These are phyloP conservation scores for Ophion slaviceki DNA, from an alignment of 2,888 invertebrate species.

Conservation along the genomic window DNA sequence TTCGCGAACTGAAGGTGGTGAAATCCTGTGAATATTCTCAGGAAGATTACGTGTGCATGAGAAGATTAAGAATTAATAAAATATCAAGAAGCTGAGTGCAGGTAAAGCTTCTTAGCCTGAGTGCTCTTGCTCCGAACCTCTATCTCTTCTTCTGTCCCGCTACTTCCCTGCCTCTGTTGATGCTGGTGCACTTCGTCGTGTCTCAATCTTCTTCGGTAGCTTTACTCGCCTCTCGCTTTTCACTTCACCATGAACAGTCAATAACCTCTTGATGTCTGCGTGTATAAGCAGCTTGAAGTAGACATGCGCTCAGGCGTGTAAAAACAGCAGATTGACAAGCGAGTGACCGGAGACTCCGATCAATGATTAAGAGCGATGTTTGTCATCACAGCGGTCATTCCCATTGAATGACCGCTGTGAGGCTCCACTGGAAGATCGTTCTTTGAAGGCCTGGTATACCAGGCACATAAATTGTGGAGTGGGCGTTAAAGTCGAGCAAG, in stretches of 20 bases:
- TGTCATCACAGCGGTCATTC: no score
- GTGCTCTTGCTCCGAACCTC: constrained; percentile 66
- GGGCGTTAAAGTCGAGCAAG: constrained; percentile 23
- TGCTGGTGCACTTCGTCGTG: constrained; percentile 27
- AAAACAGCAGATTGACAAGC: neutral
- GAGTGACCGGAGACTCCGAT: neutral
- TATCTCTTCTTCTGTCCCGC: constrained; percentile 16
- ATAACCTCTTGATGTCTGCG: neutral
- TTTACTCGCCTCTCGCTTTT: constrained; percentile 12
- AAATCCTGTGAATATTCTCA: constrained; percentile 48
- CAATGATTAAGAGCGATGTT: no score
- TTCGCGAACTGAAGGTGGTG: neutral
- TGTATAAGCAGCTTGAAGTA: neutral
- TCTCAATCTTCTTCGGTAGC: constrained; percentile 45
- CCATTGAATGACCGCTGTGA: no score
- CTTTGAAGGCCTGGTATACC: neutral
- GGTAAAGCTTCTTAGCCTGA: constrained; percentile 76
- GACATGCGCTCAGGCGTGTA: neutral
- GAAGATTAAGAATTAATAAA: constrained; percentile 76
- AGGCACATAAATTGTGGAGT: constrained; percentile 18
- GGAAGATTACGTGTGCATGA: constrained; percentile 66
- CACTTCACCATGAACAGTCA: neutral
- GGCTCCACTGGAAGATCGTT: no score
- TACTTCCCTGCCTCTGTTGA: constrained; percentile 25
- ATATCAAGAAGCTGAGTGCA: constrained; percentile 77